Base-by-base conservation (phyloP, 2,797 vertebrate species). In the Artibeus lituratus region DNA sequence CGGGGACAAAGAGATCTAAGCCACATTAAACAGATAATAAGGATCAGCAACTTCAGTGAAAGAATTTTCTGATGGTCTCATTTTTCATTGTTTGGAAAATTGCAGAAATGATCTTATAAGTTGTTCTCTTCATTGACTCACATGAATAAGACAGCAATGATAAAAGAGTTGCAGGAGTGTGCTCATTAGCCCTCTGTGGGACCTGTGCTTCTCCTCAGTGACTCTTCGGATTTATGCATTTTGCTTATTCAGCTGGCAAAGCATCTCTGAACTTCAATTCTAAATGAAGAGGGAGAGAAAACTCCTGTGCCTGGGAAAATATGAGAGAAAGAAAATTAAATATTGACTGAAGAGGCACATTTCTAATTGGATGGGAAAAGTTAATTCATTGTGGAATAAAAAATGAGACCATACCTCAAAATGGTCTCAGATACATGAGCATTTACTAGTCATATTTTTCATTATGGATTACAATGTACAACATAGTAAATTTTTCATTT, bases 241-340 rank as follows among this genome's bases (percentile, higher is more conserved):
- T 93, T 90, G 59, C 80, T 87, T 97, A 94, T 93, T 95, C 91
- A 93, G 18, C 65, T 87, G 72, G n/a, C 95, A 93, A 96, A 80
- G 57, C 85, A 95, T 77, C 35, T 69, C 53, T 74, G 10, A 81
- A 21, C 35, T 62, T 95, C 67, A 89, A 67, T 83, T 69, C 62
- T 69, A 86, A 91, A 77, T 51, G 65, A 95, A 96, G 3, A 82
- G 3, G 10, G 26, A 70, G 14, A 73, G 5, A 35, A 95, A 93
- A 93, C 85, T 39, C 83, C 32, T 73, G 42, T 69, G 89, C 85
- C 94, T 87, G 94, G 67, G 69, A 95, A 95, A 97, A 92, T 94
- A 84, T 88, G 95, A 95, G 59, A 90, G n/a, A 94, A 94, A 95
- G 90, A 97, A 97, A 97, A 97, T 97, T 97, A 97, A 97, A 97